Evolutionary conservation across 2,888 invertebrate species (phyloP), one percentile per base, ranked within the genome.

Genomic region (Ectemnius cavifrons): DNA sequence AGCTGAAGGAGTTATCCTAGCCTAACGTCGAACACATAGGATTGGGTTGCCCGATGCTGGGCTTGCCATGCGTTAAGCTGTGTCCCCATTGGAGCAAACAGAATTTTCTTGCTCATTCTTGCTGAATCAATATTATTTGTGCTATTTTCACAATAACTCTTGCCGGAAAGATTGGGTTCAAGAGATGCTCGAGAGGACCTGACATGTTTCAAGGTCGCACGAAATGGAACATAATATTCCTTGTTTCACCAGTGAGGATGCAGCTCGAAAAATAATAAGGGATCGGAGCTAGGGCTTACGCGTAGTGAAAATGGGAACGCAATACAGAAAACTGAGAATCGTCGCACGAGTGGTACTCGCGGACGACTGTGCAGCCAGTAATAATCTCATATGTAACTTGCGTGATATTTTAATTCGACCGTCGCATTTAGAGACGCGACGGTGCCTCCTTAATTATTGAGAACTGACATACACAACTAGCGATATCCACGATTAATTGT

Each of bases 301-400:
- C 23, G 23, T 23, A 23, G 23, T 23, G 23, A 23, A 23, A 23
- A 23, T 23, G 37, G 37, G 73, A 73, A 67, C 73, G 77, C 71
- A 77, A 79, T 77, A 81, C 72, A 74, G 74, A 79, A 77, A 77
- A 70, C 76, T 76, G 63, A 71, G 63, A 71, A 80, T 76, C 74
- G 73, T 63, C 71, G 68, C 75, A 64, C 60, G 73, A 63, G 61
- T 49, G n/a, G 56, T 57, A 68, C 71, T 68, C 73, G 2, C 20
- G 20, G 75, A 8, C 77, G 77, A 73, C 73, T 52, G 66, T 65
- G 63, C 70, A 72, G 72, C 75, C 78, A 76, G 75, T 80, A 83
- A 82, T 87, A 87, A 87, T 87, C 86, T 87, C 87, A 87, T 84
- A 79, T 82, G 86, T 87, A 87, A 87, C 87, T 79, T 82, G 81